phyloP scores from a whole-genome alignment of 2,888 invertebrate genomes.

The Dastarcus helophoroides region DNA sequence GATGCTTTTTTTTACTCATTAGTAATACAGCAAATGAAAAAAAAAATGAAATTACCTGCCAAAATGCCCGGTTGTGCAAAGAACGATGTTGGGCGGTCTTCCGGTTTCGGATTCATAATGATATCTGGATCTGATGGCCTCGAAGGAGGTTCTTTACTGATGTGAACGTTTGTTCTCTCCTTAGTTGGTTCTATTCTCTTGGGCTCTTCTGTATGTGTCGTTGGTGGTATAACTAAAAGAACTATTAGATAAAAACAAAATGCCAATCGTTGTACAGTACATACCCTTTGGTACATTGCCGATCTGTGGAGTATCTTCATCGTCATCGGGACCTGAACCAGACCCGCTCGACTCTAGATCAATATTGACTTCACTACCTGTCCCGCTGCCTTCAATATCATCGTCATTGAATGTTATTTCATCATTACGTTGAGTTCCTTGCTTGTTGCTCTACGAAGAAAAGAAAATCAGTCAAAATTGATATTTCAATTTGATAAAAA shows the following conservation, averaged over 20 bases:
- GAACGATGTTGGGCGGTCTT: slow-evolving; percentile 81
- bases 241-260: no score
- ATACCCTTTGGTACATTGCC: no score
- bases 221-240: no score
- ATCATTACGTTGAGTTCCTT: slow-evolving; percentile 14
- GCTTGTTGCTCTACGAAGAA: slow-evolving; percentile 7
- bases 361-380: slow-evolving; percentile 56
- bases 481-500: slow-evolving; percentile 1
- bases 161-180: no score
- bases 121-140: no score
- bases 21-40: no score
- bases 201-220: background rate
- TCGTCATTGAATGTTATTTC: slow-evolving; percentile 24
- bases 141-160: no score
- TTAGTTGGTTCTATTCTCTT: slow-evolving; percentile 7
- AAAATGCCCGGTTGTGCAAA: slow-evolving; percentile 90
- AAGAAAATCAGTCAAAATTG: background rate
- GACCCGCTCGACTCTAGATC: slow-evolving; percentile 78
- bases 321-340: slow-evolving; percentile 77
- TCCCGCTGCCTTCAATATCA: slow-evolving; percentile 63
- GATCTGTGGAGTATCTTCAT: slow-evolving; percentile 41
- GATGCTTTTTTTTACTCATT: no score
- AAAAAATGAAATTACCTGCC: slow-evolving; percentile 52
- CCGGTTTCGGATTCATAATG: slow-evolving; percentile 74
- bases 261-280: no score